Evolutionary conservation across 2,888 invertebrate genomes (phyloP), one percentile per base, ranked within the genome.

Genomic region (Pardosa pseudoannulata): DNA sequence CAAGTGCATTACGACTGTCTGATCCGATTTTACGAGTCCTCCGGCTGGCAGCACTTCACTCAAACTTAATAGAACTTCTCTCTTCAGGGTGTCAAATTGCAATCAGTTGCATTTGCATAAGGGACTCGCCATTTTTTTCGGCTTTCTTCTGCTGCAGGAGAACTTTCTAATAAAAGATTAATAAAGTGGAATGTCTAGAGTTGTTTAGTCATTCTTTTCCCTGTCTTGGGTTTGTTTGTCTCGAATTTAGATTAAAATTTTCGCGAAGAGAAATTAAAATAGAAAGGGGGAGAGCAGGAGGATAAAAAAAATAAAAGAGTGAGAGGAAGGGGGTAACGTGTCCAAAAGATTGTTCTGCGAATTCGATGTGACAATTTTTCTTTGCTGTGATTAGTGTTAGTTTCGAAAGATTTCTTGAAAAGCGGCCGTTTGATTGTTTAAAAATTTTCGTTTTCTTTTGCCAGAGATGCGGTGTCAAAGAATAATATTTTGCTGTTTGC

Each of bases 111-210:
- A 85, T 85, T 85, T 85, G 83, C 83, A 85, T 85, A 65, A 50
- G 64, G 62, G 36, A 27, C 56, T 46, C 41, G 41, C 56, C 56
- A 23, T 23, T 73, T 56, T 73, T 50, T 73, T 32, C n/a, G 19
- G 28, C 62, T 32, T 32, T 32, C 36, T 19, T 62, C 56, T 68
- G 36, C 68, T 27, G 36, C 16, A n/a, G 46, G 81, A 70, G 74
- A 75, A 82, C 75, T 70, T 82, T 75, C 82, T 75, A 85, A 85
- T 85, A 85, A 85, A 85, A 85, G 83, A 83, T 85, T 85, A 85
- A 85, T 85, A 85, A 78, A 73, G 73, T 27, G 50, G 32, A 23
- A 50, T 72, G 83, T 39, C 31, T 41, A 32, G 71, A 27, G 41
- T 31, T 56, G n/a, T 23, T 67, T 67, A 36, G 67, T 5, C 28